Conservation (phyloP, 2,113 vertebrate genomes). For the Asarcornis scutulata region DNA sequence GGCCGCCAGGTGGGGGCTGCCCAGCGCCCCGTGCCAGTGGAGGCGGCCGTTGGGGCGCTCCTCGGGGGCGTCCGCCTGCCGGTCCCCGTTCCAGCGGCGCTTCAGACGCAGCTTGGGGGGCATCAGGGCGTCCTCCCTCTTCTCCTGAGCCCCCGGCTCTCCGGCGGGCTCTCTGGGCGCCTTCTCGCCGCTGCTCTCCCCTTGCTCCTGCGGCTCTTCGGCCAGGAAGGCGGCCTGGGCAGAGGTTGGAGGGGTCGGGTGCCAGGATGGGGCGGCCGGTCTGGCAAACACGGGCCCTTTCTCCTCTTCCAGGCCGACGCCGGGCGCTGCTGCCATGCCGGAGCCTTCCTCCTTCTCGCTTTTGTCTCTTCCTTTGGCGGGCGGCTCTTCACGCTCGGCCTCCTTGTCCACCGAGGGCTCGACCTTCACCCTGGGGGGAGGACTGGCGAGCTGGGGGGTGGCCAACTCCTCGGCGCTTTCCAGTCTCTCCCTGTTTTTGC, state of each 20-base stretch:
- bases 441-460: neutral
- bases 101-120: constrained; percentile 80
- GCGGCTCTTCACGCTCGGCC: neutral
- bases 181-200: constrained; percentile 42
- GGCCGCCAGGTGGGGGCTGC: neutral
- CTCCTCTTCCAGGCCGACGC: constrained; percentile 9
- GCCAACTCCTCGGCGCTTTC: constrained; percentile 35
- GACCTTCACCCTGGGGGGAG: constrained; percentile 66
- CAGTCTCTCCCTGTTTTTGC: constrained; percentile 70
- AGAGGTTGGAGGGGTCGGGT: accelerated
- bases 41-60: constrained; percentile 37
- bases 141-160: neutral
- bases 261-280: constrained; percentile 43
- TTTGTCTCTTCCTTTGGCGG: neutral
- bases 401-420: constrained; percentile 66
- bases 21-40: constrained; percentile 57
- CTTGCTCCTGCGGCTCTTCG: constrained; percentile 32
- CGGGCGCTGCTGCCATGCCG: neutral
- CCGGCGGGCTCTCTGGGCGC: accelerated
- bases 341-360: neutral
- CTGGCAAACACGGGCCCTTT: constrained; percentile 37
- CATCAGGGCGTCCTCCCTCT: constrained; percentile 77
- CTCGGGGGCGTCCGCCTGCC: constrained; percentile 18
- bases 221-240: neutral
- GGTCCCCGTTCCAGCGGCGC: constrained; percentile 77